These are phyloP conservation scores for Drosophila auraria DNA, from an alignment of 1,140 invertebrate genomes.

Conservation along the genomic window DNA sequence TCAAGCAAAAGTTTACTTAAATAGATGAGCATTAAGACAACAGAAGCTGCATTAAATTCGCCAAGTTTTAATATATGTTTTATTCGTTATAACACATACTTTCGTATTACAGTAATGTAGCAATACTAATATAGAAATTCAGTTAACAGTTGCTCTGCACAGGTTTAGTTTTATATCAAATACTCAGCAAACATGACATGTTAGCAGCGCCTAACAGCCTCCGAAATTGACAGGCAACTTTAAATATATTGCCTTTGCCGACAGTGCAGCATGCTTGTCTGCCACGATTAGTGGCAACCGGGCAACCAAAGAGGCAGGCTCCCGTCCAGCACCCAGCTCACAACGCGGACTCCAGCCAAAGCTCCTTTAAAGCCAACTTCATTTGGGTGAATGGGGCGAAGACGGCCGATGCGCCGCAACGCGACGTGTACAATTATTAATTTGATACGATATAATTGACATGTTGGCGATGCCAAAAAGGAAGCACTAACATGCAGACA, in stretches of 20 bases:
- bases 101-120: background rate
- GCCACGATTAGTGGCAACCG: conserved; percentile 65
- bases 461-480: conserved; percentile 83
- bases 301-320: conserved; percentile 34
- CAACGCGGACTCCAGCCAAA: background rate
- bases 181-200: conserved; percentile 51
- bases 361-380: conserved; percentile 67
- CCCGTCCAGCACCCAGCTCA: conserved; percentile 25
- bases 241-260: conserved; percentile 62
- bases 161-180: conserved; percentile 51
- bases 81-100: background rate
- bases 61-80: background rate
- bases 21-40: background rate
- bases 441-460: conserved; percentile 84
- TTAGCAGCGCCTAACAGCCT: conserved; percentile 62
- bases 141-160: background rate
- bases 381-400: conserved; percentile 64
- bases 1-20: no score
- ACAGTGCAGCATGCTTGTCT: conserved; percentile 68
- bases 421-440: conserved; percentile 82
- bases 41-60: background rate
- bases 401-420: conserved; percentile 61
- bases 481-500: conserved; percentile 74
- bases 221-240: conserved; percentile 60
- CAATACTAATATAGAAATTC: conserved; percentile 1